A percentile compares a stretch with the other conserved stretches of the same genome.
Conservation (phyloP, 2,797 vertebrate species). For the Halcyon leucocephala region DNA sequence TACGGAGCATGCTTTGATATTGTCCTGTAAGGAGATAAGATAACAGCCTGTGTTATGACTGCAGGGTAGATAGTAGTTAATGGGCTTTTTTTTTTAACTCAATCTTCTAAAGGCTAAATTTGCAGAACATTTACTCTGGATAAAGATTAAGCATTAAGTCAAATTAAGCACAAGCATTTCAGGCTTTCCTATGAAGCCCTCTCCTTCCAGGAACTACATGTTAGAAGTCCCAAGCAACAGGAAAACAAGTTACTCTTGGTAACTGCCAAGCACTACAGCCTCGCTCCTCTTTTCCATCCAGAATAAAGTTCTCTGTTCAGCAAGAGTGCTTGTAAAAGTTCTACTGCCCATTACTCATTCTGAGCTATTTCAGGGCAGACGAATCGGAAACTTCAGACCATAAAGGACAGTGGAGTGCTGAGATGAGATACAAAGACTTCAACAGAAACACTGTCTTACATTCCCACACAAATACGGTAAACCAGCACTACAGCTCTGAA, state of each 20-base stretch:
- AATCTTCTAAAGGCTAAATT: not conserved
- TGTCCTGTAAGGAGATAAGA: not conserved
- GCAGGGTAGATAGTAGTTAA: not conserved
- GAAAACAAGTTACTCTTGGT: not conserved
- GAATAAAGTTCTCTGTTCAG: not conserved
- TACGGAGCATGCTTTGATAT: not conserved
- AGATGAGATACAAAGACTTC: not conserved
- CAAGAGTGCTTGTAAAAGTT: not conserved
- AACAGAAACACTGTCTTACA: not conserved
- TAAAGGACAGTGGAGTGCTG: not conserved
- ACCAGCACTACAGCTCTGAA: not conserved
- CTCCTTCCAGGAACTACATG: not conserved
- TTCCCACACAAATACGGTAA: not conserved
- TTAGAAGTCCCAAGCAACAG: not conserved
- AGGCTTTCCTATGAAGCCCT: not conserved
- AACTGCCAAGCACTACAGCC: not conserved
- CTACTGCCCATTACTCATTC: not conserved
- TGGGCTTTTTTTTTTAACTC: not conserved
- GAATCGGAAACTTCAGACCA: not conserved
- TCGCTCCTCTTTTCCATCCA: not conserved
- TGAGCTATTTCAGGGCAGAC: not conserved
- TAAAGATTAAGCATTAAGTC: conserved; percentile 28
- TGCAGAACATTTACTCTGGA: not conserved
- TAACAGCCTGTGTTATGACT: not conserved
- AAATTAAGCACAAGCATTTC: not conserved